Conservation (phyloP, 2,797 vertebrate species). For the Capromys pilorides region DNA sequence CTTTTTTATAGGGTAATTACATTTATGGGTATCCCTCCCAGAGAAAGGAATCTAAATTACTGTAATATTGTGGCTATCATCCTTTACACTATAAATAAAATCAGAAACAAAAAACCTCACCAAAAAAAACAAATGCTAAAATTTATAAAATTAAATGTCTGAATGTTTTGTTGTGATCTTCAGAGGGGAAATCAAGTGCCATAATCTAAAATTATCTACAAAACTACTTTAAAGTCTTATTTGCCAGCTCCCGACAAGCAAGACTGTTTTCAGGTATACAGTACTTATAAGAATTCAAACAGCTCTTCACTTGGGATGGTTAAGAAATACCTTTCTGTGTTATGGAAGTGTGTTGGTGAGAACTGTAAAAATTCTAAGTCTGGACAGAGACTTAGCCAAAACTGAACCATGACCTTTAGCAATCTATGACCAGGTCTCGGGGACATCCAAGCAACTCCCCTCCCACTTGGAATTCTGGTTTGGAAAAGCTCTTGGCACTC, state of each 20-base stretch:
- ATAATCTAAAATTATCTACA: not conserved
- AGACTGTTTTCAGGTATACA: not conserved
- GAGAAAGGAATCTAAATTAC: constrained; percentile 36
- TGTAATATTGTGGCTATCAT: not conserved
- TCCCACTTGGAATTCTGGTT: not conserved
- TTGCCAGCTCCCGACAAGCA: not conserved
- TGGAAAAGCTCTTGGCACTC: constrained; percentile 3
- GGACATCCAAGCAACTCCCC: not conserved
- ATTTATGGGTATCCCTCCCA: constrained; percentile 15
- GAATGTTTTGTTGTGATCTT: constrained; percentile 22
- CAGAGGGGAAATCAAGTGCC: not conserved
- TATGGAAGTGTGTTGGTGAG: constrained; percentile 60
- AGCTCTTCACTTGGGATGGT: not conserved
- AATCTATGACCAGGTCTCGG: not conserved
- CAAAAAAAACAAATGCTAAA: constrained; percentile 14
- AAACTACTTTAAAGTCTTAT: constrained; percentile 16
- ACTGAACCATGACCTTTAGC: not conserved
- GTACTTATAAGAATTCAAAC: not conserved
- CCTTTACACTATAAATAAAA: constrained; percentile 38
- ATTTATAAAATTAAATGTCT: constrained; percentile 1
- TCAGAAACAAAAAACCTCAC: not conserved
- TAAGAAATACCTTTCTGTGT: constrained; percentile 19
- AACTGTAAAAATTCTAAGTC: constrained; percentile 4
- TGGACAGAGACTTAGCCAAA: not conserved
- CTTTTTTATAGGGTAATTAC: constrained; percentile 38